Conservation (phyloP, 2,113 vertebrate species). For the Apodemus speciosus region DNA sequence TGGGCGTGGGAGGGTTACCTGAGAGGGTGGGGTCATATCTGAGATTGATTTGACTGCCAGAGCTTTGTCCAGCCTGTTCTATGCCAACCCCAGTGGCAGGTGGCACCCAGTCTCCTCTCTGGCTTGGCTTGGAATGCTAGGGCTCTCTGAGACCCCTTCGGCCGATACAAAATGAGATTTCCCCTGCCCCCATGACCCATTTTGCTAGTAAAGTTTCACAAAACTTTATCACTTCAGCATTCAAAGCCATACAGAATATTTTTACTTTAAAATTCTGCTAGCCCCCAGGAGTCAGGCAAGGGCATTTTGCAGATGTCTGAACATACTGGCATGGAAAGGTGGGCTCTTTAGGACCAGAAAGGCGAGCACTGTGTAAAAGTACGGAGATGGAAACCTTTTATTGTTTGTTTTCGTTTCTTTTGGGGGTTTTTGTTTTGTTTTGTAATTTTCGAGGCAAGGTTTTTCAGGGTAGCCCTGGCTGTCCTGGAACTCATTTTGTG, state of each 20-base stretch:
- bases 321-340: not conserved
- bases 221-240: not conserved
- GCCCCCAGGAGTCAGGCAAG: not conserved
- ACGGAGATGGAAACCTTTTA: not conserved
- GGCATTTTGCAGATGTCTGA: not conserved
- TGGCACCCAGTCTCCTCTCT: not conserved
- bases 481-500: not conserved
- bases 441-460: not conserved
- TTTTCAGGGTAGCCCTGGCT: not conserved
- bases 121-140: no score
- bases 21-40: not conserved
- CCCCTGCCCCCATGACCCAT: not conserved
- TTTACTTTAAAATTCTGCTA: not conserved
- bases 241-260: not conserved
- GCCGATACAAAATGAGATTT: not conserved
- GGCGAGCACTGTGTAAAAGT: not conserved
- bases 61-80: not conserved
- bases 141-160: not conserved
- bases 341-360: not conserved
- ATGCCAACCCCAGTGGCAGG: fast-evolving
- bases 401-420: not conserved
- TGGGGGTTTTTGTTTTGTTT: not conserved
- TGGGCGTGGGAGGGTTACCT: not conserved
- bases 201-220: conserved; percentile 1
- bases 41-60: not conserved